phyloP scores from a whole-genome alignment of 1,140 invertebrate genomes.

The Heliothis subflexa region DNA sequence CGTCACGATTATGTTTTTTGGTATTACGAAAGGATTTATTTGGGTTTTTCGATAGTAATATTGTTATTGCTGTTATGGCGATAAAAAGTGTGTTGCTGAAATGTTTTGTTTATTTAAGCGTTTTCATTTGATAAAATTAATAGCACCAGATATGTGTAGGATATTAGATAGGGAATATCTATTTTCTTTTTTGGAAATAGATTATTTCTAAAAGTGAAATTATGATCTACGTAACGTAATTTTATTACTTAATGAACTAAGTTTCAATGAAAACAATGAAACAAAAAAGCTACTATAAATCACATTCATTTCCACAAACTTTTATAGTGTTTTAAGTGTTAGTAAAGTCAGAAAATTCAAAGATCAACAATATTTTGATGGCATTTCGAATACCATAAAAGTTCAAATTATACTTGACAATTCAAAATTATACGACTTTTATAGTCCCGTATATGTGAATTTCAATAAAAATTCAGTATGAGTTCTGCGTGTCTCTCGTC shows the following conservation, averaged over 20 bases:
- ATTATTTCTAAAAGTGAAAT: neutral
- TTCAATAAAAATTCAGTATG: constrained; percentile 39
- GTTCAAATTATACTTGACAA: constrained; percentile 52
- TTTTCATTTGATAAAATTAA: too few species aligned
- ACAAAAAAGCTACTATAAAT: constrained; percentile 24
- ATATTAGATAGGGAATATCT: too few species aligned
- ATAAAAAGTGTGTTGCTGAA: neutral
- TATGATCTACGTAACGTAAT: neutral
- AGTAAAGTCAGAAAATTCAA: constrained; percentile 51
- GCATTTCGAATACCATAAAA: constrained; percentile 47
- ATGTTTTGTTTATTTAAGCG: neutral
- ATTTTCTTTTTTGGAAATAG: too few species aligned
- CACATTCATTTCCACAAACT: constrained; percentile 30
- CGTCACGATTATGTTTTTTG: constrained; percentile 31
- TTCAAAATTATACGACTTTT: constrained; percentile 50
- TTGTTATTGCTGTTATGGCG: neutral
- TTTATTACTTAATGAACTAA: neutral
- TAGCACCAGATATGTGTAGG: too few species aligned
- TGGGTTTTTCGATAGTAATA: constrained; percentile 18
- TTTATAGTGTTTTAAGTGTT: constrained; percentile 59
- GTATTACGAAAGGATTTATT: constrained; percentile 28
- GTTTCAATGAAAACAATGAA: neutral
- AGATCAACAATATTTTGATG: constrained; percentile 52
- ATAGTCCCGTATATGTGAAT: constrained; percentile 34
- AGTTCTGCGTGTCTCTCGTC: constrained; percentile 20